These are phyloP conservation scores for Chelidonichthys spinosus DNA, from an alignment of 2,797 vertebrate species.

Conservation along the genomic window DNA sequence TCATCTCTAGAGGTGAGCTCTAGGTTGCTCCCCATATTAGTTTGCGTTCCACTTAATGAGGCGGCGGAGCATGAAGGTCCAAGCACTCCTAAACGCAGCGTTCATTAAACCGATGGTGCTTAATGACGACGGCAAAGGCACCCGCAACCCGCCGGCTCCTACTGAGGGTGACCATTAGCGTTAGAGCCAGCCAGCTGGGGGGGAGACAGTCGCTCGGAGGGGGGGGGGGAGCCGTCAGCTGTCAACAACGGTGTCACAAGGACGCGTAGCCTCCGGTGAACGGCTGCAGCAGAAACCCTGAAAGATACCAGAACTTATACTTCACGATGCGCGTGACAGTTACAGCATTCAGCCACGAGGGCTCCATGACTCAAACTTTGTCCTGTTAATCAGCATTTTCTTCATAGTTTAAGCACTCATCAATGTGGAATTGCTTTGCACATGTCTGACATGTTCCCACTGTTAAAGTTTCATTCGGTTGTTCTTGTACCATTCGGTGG, in stretches of 20 bases:
- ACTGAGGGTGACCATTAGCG: constrained; percentile 78
- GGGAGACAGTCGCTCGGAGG: constrained; percentile 32
- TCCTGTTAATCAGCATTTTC: neutral
- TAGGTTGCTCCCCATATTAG: constrained; percentile 86
- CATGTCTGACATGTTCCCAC: neutral
- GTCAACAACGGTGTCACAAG: constrained; percentile 77
- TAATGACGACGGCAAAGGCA: constrained; percentile 85
- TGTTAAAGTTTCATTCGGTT: constrained; percentile 10
- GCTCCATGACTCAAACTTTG: neutral
- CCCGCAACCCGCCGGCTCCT: constrained; percentile 79
- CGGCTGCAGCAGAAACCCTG: constrained; percentile 42
- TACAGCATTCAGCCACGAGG: neutral
- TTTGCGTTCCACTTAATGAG: constrained; percentile 87
- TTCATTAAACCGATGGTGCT: constrained; percentile 87
- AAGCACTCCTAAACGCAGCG: constrained; percentile 84
- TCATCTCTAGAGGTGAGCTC: constrained; percentile 84
- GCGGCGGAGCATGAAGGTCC: constrained; percentile 87
- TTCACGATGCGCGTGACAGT: neutral
- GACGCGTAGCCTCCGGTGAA: constrained; percentile 65
- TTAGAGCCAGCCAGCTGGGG: constrained; percentile 77
- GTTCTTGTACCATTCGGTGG: constrained; percentile 7
- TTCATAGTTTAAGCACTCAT: neutral
- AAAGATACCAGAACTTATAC: neutral
- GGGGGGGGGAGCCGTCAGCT: constrained; percentile 61
- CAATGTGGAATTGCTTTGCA: neutral